Percentiles rank a stretch among this genome's conserved stretches.
phyloP scores from a whole-genome alignment of 2,113 vertebrate species.

The Pygoscelis antarcticus region DNA sequence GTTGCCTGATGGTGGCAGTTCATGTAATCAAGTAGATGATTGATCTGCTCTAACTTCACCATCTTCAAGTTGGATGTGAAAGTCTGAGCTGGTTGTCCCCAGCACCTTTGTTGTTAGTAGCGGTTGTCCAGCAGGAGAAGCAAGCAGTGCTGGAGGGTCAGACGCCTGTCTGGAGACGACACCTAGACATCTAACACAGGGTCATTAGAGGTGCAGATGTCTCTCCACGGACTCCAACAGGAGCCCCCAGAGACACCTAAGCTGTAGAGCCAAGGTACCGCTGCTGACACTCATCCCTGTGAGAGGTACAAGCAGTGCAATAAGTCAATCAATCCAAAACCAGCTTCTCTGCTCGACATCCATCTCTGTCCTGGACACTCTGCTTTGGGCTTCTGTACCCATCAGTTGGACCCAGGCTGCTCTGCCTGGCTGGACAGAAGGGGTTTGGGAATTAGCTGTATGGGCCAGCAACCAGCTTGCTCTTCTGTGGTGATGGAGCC shows the following conservation, averaged over 20 bases:
- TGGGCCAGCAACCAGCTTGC: not conserved
- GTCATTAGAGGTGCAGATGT: not conserved
- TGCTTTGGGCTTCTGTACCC: not conserved
- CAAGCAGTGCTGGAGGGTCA: not conserved
- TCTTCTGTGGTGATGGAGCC: not conserved
- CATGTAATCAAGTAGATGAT: too few species aligned
- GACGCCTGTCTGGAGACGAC: not conserved
- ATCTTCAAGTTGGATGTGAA: not conserved
- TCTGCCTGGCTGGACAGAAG: not conserved
- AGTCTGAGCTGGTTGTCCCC: not conserved
- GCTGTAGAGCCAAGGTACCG: not conserved
- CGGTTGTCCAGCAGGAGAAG: not conserved
- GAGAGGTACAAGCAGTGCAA: not conserved
- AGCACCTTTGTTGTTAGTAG: not conserved
- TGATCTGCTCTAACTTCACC: not conserved
- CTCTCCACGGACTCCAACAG: not conserved
- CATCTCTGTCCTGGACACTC: not conserved
- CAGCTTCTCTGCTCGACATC: not conserved
- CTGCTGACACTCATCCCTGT: not conserved
- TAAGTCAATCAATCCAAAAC: not conserved
- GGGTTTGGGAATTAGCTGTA: not conserved
- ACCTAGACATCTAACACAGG: not conserved
- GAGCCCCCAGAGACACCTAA: not conserved
- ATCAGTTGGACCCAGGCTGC: not conserved
- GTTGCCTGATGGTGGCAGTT: not conserved